Conservation (phyloP, 2,797 vertebrate species). For the Micropoecilia bifurca region DNA sequence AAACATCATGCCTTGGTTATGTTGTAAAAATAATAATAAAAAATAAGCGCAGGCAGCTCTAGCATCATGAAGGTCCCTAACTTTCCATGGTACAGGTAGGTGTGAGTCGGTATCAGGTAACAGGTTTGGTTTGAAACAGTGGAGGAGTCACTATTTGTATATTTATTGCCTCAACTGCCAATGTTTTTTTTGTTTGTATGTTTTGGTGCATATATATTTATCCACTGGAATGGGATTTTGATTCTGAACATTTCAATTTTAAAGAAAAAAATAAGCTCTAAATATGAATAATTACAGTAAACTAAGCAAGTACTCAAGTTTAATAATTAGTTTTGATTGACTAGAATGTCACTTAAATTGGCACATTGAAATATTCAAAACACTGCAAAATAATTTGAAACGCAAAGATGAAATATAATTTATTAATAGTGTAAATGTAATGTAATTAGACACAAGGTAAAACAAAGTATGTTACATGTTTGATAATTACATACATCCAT, state of each 20-base stretch:
- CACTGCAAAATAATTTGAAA: neutral
- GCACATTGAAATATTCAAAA: neutral
- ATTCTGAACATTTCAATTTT: neutral
- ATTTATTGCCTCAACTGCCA: neutral
- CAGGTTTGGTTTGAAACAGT: neutral
- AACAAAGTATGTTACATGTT: constrained; percentile 24
- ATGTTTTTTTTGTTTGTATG: neutral
- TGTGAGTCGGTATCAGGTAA: neutral
- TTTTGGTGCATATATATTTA: neutral
- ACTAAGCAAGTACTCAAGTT: neutral
- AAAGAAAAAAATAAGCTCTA: neutral
- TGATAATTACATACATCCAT: constrained; percentile 14
- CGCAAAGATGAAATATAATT: constrained; percentile 44
- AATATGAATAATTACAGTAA: neutral
- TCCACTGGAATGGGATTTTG: neutral
- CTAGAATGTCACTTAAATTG: neutral
- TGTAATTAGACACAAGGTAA: constrained; percentile 21
- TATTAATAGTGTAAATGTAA: constrained; percentile 60
- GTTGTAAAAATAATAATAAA: neutral
- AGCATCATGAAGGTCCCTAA: neutral
- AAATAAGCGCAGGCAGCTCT: neutral
- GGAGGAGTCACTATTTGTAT: neutral
- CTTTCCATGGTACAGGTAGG: neutral
- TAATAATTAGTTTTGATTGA: neutral
- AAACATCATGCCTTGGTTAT: neutral